Evolutionary conservation across 2,888 invertebrate species (phyloP), one percentile per base, ranked within the genome.

Genomic region (Philhelius pedissequus): DNA sequence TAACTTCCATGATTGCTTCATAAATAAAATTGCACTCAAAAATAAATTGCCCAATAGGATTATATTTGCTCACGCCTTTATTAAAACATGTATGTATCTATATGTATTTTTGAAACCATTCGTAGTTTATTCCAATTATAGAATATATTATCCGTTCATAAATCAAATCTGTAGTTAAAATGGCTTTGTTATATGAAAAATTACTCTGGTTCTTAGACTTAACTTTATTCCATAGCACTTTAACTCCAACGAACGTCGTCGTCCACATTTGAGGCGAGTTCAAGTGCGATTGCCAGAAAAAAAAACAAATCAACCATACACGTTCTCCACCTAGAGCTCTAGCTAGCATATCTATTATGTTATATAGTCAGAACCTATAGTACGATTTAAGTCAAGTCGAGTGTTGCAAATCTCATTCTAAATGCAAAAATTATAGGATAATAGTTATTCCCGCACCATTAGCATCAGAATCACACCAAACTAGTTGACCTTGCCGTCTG

Each of bases 401-500:
- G 38, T 40, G 15, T 25, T 60, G 62, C 62, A 64, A 74, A 73
- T 77, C 60, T 54, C 69, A 48, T 74, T 78, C 82, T 62, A 66
- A 60, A 73, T 69, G 40, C 54, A 78, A 45, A 82, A 50, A 70
- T 15, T 25, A 22, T 30, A 35, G 40, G 54, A 40, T 35, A 15
- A 27, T 40, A 52, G 25, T 5, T 48, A 76, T 69, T 2, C 22
- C 52, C 25, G 4, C 48, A 48, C 22, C 40, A 45, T 38, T 18
- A 43, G n/a, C 40, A 38, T 7, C 38, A 35, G 22, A 48, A 32
- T 4, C 18, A 56, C 32, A 56, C 15, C n/a, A 20, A 77, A 71
- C 73, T 54, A 32, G 82, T 54, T 82, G 82, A 82, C 82, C 82
- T 82, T 82, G 78, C 45, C 68, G 71, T 73, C 78, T 60, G 78